Percentiles rank a stretch among this genome's conserved stretches.
These are phyloP conservation scores for Syrmaticus mikado DNA, from an alignment of 2,113 vertebrate genomes.

Conservation along the genomic window DNA sequence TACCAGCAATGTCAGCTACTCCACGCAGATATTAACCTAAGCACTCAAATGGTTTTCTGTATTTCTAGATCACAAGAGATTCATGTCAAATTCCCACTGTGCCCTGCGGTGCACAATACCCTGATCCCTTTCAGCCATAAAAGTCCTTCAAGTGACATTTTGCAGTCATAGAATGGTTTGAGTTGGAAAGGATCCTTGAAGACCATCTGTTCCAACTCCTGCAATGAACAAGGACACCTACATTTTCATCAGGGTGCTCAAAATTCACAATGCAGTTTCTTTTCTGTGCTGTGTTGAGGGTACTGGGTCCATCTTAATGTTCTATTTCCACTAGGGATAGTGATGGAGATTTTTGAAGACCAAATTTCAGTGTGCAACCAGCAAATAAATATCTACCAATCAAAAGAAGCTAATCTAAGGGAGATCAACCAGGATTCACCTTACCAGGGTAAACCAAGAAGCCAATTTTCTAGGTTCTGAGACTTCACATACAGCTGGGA, in stretches of 20 bases:
- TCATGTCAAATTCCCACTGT: neutral
- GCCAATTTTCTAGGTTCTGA: neutral
- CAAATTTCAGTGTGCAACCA: neutral
- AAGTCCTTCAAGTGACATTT: neutral
- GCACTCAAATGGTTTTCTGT: neutral
- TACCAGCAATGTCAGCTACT: neutral
- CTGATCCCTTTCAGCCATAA: neutral
- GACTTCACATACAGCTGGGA: slow-evolving; percentile 4
- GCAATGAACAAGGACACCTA: too few relatives aligned
- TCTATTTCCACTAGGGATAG: neutral
- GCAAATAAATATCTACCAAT: neutral
- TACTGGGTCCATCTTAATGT: neutral
- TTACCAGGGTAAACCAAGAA: neutral
- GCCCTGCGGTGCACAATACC: too few relatives aligned
- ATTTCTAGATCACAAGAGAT: neutral
- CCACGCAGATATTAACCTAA: neutral
- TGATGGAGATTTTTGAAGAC: neutral
- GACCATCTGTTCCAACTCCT: too few relatives aligned
- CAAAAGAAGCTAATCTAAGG: neutral
- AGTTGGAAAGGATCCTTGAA: too few relatives aligned
- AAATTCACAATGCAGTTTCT: neutral
- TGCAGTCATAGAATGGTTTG: neutral
- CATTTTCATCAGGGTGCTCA: too few relatives aligned
- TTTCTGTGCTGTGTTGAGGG: neutral
- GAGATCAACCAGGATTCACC: neutral